Percentiles rank a stretch among this genome's conserved stretches.
Evolutionary conservation across 2,888 invertebrate genomes (phyloP).

Genomic region (Calameuta filiformis): DNA sequence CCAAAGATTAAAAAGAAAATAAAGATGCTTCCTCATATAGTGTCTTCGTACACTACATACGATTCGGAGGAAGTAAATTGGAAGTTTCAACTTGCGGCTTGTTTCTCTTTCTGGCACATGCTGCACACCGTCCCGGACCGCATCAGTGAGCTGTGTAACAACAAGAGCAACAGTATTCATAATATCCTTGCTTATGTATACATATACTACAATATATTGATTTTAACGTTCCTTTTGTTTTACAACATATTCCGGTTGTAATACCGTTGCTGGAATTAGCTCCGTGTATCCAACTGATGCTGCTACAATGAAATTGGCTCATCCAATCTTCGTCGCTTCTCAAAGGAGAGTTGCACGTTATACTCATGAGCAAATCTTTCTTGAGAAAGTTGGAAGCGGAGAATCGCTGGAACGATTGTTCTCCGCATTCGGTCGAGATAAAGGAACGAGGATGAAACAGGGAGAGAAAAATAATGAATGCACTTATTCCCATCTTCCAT

Average conservation of each 20-base stretch:
- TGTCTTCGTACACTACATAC: too few species aligned
- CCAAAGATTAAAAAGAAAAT: too few species aligned
- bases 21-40: too few species aligned
- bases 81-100: too few species aligned
- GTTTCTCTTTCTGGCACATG: background rate
- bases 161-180: background rate
- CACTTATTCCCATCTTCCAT: background rate
- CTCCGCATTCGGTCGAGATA: background rate
- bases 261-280: background rate
- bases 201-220: background rate
- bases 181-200: background rate
- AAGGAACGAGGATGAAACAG: background rate
- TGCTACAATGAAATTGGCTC: background rate
- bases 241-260: background rate
- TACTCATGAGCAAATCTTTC: background rate
- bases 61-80: too few species aligned
- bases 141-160: background rate
- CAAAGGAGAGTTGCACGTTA: background rate
- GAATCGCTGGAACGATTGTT: background rate
- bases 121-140: background rate
- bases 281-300: background rate
- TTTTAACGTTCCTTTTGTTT: background rate
- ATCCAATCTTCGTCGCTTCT: background rate
- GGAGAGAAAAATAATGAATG: conserved; percentile 5
- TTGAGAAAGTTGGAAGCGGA: background rate